Conservation (phyloP, 2,888 invertebrate genomes). For the Habroteleia sp. region DNA sequence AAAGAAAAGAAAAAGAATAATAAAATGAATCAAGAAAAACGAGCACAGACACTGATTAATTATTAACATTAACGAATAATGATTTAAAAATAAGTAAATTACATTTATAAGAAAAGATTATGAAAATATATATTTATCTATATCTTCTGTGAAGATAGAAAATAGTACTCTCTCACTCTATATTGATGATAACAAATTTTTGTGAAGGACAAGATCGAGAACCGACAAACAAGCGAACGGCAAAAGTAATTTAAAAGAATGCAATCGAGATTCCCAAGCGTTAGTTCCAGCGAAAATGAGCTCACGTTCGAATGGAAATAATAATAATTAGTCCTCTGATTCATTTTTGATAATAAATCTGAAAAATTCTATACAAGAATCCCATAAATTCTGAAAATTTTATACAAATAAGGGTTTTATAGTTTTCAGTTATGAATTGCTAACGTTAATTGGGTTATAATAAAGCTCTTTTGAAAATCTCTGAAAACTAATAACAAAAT, state of each 20-base stretch:
- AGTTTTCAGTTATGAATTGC: too few species aligned
- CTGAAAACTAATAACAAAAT: too few species aligned
- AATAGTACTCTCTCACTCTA: constrained; percentile 81
- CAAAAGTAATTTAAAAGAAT: constrained; percentile 74
- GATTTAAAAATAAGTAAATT: constrained; percentile 80
- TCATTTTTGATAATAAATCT: too few species aligned
- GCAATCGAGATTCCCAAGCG: constrained; percentile 62
- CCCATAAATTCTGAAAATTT: too few species aligned
- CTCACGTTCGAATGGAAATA: constrained; percentile 71
- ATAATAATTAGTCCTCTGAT: too few species aligned
- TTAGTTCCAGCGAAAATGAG: constrained; percentile 58
- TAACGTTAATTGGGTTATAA: too few species aligned
- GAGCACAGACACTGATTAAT: constrained; percentile 79
- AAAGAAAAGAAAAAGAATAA: constrained; percentile 11
- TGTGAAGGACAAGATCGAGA: constrained; percentile 67
- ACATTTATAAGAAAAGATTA: constrained; percentile 81
- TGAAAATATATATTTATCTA: constrained; percentile 82
- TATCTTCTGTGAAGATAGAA: constrained; percentile 82
- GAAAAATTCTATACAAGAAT: too few species aligned
- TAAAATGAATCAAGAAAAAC: constrained; percentile 67
- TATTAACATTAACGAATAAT: constrained; percentile 80
- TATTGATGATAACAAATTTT: constrained; percentile 75
- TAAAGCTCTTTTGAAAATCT: too few species aligned
- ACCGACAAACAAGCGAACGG: constrained; percentile 74
- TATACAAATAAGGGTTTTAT: too few species aligned